phyloP scores from a whole-genome alignment of 2,113 vertebrate species.

The Cinclus cinclus region DNA sequence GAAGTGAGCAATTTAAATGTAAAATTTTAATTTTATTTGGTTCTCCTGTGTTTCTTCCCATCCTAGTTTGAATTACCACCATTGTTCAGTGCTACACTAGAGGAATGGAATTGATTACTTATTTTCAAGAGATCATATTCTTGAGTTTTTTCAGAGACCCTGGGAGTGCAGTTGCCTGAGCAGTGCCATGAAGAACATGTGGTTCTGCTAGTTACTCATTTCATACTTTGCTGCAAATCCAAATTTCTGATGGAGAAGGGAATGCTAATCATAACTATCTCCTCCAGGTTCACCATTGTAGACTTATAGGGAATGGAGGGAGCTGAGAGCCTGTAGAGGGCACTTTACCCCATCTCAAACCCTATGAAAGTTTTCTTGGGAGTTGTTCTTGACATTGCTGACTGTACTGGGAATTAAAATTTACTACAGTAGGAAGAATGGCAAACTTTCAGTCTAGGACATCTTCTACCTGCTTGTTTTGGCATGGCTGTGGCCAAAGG shows the following conservation, averaged over 20 bases:
- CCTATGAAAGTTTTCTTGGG: not conserved
- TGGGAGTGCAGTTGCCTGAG: not conserved
- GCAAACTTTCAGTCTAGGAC: not conserved
- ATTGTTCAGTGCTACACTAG: not conserved
- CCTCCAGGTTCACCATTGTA: not conserved
- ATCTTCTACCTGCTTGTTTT: not conserved
- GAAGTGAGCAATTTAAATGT: not conserved
- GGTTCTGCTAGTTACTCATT: not conserved
- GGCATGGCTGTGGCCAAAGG: not conserved
- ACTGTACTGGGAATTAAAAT: not conserved
- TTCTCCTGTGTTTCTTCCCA: not conserved
- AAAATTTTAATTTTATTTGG: not conserved
- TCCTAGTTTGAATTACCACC: not conserved
- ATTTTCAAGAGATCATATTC: not conserved
- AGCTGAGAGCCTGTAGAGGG: not conserved
- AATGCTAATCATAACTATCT: not conserved
- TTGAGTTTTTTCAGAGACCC: not conserved
- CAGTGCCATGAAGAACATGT: not conserved
- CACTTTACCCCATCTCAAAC: not conserved
- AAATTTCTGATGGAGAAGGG: not conserved
- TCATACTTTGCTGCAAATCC: not conserved
- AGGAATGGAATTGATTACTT: not conserved
- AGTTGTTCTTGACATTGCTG: not conserved
- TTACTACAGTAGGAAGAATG: not conserved
- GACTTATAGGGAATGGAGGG: not conserved